A percentile compares a stretch with the other conserved stretches of the same genome.
Evolutionary conservation across 2,113 vertebrate genomes (phyloP).

Genomic region (Panthera leo): DNA sequence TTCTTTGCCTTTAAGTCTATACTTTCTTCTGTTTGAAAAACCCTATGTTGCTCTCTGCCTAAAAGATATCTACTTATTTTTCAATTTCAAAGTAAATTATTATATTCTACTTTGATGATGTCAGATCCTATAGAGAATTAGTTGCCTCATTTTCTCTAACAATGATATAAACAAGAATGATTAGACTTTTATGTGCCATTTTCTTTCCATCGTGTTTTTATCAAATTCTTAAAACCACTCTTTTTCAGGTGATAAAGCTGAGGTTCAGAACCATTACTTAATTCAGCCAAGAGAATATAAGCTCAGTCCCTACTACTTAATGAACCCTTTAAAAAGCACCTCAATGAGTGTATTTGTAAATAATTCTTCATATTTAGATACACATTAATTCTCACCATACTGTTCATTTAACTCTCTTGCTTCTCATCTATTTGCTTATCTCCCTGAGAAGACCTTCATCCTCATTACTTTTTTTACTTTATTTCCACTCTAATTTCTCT

Average conservation of each 20-base stretch:
- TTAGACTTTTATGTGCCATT: background rate
- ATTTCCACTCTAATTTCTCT: background rate
- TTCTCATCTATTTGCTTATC: background rate
- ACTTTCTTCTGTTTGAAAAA: background rate
- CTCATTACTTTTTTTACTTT: background rate
- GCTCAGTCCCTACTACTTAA: background rate
- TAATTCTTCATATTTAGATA: background rate
- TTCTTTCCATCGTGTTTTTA: conserved; percentile 7
- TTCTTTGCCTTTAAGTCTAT: background rate
- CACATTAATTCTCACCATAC: background rate
- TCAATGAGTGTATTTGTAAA: background rate
- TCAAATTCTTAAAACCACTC: conserved; percentile 7
- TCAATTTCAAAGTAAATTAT: background rate
- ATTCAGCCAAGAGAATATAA: background rate
- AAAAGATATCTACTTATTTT: conserved; percentile 20
- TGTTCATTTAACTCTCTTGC: background rate
- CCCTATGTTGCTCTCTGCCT: background rate
- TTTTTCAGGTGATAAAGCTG: conserved; percentile 24
- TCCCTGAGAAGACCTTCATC: background rate
- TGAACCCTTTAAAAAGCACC: background rate
- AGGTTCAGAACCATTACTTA: background rate
- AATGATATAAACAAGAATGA: conserved; percentile 52
- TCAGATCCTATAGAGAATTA: conserved; percentile 42
- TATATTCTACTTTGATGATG: conserved; percentile 20
- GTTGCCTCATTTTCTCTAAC: conserved; percentile 45